phyloP scores from a whole-genome alignment of 2,888 invertebrate species.

The Cephus nigrinus region DNA sequence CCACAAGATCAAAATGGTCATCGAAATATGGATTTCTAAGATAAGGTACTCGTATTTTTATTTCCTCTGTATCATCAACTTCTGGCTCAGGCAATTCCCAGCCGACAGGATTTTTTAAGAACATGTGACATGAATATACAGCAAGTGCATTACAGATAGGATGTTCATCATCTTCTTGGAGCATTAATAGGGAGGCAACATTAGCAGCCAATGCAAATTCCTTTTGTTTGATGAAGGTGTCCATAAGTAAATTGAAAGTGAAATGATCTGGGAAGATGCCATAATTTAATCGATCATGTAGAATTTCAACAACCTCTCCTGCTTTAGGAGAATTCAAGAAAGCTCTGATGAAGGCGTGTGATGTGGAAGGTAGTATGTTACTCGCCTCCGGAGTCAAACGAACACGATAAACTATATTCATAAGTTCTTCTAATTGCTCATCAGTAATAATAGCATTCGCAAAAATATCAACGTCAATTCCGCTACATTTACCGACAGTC shows the following conservation, averaged over 20 bases:
- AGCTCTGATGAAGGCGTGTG: conserved; percentile 81
- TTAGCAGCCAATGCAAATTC: conserved; percentile 80
- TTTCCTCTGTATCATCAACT: conserved; percentile 69
- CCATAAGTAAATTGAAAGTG: conserved; percentile 82
- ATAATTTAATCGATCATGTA: conserved; percentile 86
- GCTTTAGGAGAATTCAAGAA: conserved; percentile 68
- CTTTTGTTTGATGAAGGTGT: conserved; percentile 78
- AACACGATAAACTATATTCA: conserved; percentile 78
- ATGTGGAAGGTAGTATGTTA: conserved; percentile 81
- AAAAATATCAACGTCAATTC: conserved; percentile 87
- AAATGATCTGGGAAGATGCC: conserved; percentile 92
- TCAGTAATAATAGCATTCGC: conserved; percentile 74
- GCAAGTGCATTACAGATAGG: conserved; percentile 76
- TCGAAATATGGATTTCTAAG: conserved; percentile 87
- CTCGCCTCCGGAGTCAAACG: conserved; percentile 78
- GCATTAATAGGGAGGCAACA: conserved; percentile 83
- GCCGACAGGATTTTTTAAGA: conserved; percentile 69
- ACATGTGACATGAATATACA: conserved; percentile 81
- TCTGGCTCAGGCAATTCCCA: conserved; percentile 67
- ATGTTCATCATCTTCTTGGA: conserved; percentile 88
- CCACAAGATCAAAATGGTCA: conserved; percentile 88
- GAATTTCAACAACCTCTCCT: conserved; percentile 76
- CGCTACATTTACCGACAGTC: conserved; percentile 73
- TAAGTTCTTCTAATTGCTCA: conserved; percentile 76
- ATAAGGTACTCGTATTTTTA: conserved; percentile 81